Percentiles rank a stretch among this genome's conserved stretches.
These are phyloP conservation scores for Eubasilissa splendida DNA, from an alignment of 2,888 invertebrate genomes.

Conservation along the genomic window DNA sequence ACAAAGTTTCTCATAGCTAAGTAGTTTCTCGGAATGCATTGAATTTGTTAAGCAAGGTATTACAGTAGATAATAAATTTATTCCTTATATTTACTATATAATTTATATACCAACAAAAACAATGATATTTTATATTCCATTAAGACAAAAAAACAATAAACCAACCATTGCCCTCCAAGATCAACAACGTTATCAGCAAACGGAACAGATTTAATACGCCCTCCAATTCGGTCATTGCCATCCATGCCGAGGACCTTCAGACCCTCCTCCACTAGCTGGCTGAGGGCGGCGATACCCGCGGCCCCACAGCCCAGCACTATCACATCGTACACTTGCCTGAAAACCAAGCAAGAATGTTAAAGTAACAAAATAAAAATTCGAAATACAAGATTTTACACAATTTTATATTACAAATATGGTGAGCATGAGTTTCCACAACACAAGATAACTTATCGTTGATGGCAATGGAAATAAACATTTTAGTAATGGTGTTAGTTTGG, in stretches of 20 bases:
- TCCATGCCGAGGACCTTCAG: slow-evolving; percentile 74
- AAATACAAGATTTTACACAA: no score
- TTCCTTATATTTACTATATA: no score
- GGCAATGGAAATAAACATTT: not conserved
- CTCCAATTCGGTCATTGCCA: slow-evolving; percentile 77
- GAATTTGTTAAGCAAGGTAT: no score
- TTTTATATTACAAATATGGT: not conserved
- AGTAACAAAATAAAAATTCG: no score
- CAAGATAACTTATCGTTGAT: not conserved
- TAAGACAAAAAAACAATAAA: not conserved
- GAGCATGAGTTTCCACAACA: not conserved
- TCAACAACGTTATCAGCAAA: slow-evolving; percentile 76
- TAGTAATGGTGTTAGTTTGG: no score
- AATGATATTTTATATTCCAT: not conserved
- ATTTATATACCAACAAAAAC: no score
- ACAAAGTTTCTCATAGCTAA: no score
- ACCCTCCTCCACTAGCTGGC: slow-evolving; percentile 67
- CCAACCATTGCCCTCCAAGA: slow-evolving; percentile 84
- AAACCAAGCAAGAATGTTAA: not conserved
- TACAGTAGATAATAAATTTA: no score
- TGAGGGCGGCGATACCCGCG: slow-evolving; percentile 72
- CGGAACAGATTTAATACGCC: slow-evolving; percentile 72
- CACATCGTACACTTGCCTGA: slow-evolving; percentile 69
- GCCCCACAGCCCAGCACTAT: slow-evolving; percentile 75
- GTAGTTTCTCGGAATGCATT: no score